These are phyloP conservation scores for Drosophila mettleri DNA, from an alignment of 2,888 invertebrate genomes.

Conservation along the genomic window DNA sequence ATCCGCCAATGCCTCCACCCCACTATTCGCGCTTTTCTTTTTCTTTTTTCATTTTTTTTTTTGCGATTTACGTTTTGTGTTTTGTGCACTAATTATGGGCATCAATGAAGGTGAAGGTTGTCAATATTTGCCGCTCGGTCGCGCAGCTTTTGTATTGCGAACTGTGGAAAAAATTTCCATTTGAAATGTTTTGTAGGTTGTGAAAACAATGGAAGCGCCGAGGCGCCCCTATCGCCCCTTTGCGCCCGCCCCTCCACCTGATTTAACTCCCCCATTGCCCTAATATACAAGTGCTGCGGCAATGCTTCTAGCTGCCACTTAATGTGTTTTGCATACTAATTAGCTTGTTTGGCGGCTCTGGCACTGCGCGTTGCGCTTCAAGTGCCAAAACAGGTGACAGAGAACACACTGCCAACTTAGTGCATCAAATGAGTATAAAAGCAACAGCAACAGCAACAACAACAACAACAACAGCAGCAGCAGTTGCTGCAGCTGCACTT, in stretches of 20 bases:
- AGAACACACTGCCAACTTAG: conserved; percentile 53
- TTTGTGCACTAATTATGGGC: conserved; percentile 70
- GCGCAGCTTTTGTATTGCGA: conserved; percentile 35
- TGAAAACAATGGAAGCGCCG: conserved; percentile 49
- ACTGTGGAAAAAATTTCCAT: conserved; percentile 52
- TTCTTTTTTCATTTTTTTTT: conserved; percentile 6
- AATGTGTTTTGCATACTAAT: conserved; percentile 78
- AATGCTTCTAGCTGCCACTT: conserved; percentile 68
- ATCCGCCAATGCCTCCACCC: neutral
- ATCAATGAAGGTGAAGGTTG: conserved; percentile 79
- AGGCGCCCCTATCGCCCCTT: conserved; percentile 8
- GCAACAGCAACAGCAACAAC: conserved; percentile 14
- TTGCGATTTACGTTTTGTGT: conserved; percentile 41
- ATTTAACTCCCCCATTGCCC: conserved; percentile 7
- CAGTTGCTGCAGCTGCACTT: conserved; percentile 54
- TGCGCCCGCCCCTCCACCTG: neutral
- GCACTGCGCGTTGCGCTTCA: conserved; percentile 47
- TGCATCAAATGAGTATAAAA: conserved; percentile 51
- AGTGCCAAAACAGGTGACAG: conserved; percentile 73
- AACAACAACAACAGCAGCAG: conserved; percentile 27
- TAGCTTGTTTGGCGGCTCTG: conserved; percentile 75
- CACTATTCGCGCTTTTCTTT: neutral
- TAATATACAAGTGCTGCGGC: conserved; percentile 60
- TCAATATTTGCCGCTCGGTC: conserved; percentile 68
- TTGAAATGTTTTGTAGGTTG: conserved; percentile 73